These are phyloP conservation scores for Xiphophorus couchianus DNA, from an alignment of 2,113 vertebrate genomes.

Conservation along the genomic window DNA sequence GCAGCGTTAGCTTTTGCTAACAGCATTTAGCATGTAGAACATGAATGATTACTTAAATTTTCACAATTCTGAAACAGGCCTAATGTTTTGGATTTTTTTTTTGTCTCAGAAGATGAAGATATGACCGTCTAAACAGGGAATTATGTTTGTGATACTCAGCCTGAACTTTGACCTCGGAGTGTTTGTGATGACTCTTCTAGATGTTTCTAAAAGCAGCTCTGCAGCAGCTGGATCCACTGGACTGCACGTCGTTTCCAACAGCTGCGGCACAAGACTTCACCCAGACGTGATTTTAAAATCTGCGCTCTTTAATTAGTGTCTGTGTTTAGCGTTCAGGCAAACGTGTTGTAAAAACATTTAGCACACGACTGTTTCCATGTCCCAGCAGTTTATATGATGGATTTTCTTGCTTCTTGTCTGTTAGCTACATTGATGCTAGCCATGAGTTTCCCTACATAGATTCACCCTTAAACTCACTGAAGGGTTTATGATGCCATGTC, in stretches of 20 bases:
- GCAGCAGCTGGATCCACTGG: constrained; percentile 57
- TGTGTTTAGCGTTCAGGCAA: constrained; percentile 15
- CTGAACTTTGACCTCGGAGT: constrained; percentile 14
- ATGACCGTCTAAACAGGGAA: neutral
- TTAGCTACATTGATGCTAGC: neutral
- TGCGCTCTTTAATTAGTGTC: constrained; percentile 45
- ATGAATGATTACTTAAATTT: neutral
- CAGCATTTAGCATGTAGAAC: neutral
- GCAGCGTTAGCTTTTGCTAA: neutral
- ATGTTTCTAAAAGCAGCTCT: constrained; percentile 32
- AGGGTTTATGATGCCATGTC: neutral
- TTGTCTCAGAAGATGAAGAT: neutral
- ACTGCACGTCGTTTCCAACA: constrained; percentile 31
- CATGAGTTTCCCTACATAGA: neutral
- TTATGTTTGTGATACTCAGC: neutral
- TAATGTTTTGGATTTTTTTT: neutral
- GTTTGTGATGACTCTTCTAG: constrained; percentile 28
- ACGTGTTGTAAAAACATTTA: constrained; percentile 11
- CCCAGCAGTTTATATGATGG: neutral
- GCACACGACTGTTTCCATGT: neutral
- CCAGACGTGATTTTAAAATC: constrained; percentile 49
- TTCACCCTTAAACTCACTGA: neutral
- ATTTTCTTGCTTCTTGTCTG: neutral
- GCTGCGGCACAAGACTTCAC: constrained; percentile 31
- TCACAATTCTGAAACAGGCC: neutral